Evolutionary conservation across 2,888 invertebrate genomes (phyloP).

Genomic region (Meiosimyza decipiens): DNA sequence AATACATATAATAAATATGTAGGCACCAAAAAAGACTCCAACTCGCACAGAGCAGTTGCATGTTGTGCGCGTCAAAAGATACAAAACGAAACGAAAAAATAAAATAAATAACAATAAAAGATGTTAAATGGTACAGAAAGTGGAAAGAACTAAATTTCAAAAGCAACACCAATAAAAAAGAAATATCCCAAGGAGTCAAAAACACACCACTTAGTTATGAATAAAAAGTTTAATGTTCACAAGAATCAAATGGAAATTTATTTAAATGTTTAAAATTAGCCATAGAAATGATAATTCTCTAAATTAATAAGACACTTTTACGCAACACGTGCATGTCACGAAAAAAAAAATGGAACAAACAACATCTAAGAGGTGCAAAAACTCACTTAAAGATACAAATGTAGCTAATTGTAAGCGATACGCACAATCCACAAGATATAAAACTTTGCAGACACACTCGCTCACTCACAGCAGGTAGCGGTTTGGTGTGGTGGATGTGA

Average conservation of each 20-base stretch:
- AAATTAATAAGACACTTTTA: background rate
- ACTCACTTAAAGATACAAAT: constrained; percentile 60
- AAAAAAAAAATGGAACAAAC: background rate
- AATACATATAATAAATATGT: constrained; percentile 47
- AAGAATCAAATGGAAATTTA: background rate
- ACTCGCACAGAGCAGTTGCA: background rate
- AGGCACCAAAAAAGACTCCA: constrained; percentile 6
- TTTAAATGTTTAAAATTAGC: background rate
- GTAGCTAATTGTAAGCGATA: constrained; percentile 57
- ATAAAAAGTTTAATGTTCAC: too few relatives aligned
- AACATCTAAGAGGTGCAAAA: constrained; percentile 53
- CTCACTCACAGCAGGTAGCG: constrained; percentile 29
- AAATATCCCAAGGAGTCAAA: background rate
- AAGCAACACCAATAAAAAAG: background rate
- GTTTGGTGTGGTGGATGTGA: constrained; percentile 24
- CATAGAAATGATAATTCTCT: background rate
- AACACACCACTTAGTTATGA: constrained; percentile 3
- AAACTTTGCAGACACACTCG: background rate
- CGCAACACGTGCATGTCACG: background rate
- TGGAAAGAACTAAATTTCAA: background rate
- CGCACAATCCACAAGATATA: constrained; percentile 23
- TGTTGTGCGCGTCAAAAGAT: background rate
- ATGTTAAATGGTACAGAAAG: constrained; percentile 18
- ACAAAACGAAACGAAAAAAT: background rate
- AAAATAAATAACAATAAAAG: constrained; percentile 32